Conservation (phyloP, 2,113 vertebrate genomes). For the Oceanodroma tethys region DNA sequence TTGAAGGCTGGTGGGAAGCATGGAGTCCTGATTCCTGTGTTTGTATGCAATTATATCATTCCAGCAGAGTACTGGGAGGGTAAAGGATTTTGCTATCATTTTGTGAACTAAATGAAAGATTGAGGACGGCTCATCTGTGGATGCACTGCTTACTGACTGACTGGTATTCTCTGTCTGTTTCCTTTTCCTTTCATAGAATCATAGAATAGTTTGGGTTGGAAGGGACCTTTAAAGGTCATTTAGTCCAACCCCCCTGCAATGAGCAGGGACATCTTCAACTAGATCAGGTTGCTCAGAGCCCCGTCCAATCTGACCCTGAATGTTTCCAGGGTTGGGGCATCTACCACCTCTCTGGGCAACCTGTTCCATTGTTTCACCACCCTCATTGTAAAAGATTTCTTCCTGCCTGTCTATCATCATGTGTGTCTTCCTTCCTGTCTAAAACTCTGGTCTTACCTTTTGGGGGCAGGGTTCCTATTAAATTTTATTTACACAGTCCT, state of each 20-base stretch:
- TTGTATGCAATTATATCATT: slow-evolving; percentile 5
- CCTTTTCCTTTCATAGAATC: background rate
- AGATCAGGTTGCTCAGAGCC: background rate
- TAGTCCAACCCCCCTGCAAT: background rate
- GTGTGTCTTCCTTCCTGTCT: background rate
- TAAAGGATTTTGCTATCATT: slow-evolving; percentile 45
- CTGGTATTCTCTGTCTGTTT: background rate
- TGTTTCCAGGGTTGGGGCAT: background rate
- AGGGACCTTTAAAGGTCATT: background rate
- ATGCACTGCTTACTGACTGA: background rate
- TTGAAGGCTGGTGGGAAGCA: slow-evolving; percentile 47
- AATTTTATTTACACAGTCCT: background rate
- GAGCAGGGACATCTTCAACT: rapidly evolving
- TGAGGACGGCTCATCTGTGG: background rate
- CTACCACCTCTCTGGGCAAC: background rate
- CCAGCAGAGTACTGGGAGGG: slow-evolving; percentile 28
- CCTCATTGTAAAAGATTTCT: background rate
- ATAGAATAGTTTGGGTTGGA: background rate
- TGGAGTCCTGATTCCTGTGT: slow-evolving; percentile 34
- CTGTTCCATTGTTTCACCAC: background rate
- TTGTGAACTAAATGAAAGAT: slow-evolving; percentile 18
- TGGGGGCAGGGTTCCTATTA: background rate
- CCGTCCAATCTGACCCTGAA: background rate
- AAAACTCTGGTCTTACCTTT: background rate
- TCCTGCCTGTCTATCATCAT: background rate